Conservation (phyloP, 2,797 vertebrate genomes). For the Phoebastria nigripes region DNA sequence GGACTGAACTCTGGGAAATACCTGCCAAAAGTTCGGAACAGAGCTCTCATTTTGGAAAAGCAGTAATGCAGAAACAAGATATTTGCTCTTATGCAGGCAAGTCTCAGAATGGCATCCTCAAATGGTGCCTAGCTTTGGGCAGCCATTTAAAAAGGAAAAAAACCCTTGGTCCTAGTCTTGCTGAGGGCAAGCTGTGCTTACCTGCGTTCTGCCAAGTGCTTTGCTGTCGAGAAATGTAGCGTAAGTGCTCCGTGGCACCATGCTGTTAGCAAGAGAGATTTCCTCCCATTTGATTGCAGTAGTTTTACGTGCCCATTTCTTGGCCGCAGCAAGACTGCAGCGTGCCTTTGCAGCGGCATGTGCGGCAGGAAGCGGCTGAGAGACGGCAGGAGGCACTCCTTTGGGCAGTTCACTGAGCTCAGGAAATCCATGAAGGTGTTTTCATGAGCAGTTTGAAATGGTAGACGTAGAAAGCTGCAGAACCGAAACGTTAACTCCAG, state of each 20-base stretch:
- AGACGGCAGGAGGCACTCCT: neutral
- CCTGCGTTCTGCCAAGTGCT: neutral
- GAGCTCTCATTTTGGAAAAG: neutral
- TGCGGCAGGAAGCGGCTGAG: neutral
- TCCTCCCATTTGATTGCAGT: neutral
- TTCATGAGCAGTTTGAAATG: neutral
- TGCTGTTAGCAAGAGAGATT: neutral
- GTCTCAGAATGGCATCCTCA: neutral
- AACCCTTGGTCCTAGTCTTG: neutral
- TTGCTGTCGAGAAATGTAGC: neutral
- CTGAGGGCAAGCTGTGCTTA: neutral
- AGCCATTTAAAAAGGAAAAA: neutral
- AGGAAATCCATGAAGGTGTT: neutral
- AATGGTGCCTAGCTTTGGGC: neutral
- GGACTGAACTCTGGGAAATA: neutral
- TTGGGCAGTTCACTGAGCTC: neutral
- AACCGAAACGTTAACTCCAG: neutral
- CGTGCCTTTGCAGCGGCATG: neutral
- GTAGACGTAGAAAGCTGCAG: fast-evolving
- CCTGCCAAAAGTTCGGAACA: neutral
- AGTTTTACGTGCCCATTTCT: neutral
- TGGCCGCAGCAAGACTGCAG: neutral
- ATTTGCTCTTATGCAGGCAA: neutral
- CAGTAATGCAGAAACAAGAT: neutral
- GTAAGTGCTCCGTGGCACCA: neutral